A percentile compares a stretch with the other conserved stretches of the same genome.
Evolutionary conservation across 2,888 invertebrate species (phyloP).

Genomic region (Aelia acuminata): DNA sequence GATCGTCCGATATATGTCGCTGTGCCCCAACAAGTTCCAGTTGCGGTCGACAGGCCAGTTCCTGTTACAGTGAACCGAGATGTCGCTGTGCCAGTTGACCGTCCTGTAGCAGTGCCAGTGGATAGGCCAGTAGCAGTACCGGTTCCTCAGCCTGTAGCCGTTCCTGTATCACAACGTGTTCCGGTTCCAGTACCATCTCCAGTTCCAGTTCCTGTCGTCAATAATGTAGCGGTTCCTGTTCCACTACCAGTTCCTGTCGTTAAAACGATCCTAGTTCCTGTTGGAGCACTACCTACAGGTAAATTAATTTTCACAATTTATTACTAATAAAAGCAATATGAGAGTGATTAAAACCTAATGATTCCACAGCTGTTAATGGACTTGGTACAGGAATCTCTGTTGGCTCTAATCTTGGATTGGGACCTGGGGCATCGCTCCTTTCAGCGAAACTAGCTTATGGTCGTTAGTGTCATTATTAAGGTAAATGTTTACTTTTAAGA

Average conservation of each 20-base stretch:
- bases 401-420: background rate
- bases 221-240: conserved; percentile 65
- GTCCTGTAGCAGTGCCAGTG: background rate
- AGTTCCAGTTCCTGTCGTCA: conserved; percentile 69
- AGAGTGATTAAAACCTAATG: background rate
- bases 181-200: conserved; percentile 71
- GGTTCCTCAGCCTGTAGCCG: conserved; percentile 72
- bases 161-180: conserved; percentile 69
- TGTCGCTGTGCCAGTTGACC: background rate
- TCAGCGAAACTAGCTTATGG: background rate
- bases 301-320: background rate
- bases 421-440: conserved; percentile 7
- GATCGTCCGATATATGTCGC: conserved; percentile 65
- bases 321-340: background rate
- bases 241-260: conserved; percentile 64
- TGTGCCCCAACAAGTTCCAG: conserved; percentile 67
- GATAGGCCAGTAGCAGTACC: background rate
- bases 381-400: background rate
- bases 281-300: background rate
- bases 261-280: conserved; percentile 42
- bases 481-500: too few relatives aligned
- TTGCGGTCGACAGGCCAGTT: conserved; percentile 73
- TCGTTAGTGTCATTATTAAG: background rate
- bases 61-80: conserved; percentile 68
- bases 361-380: background rate